These are phyloP conservation scores for Megalurothrips usitatus DNA, from an alignment of 2,888 invertebrate genomes.

Conservation along the genomic window DNA sequence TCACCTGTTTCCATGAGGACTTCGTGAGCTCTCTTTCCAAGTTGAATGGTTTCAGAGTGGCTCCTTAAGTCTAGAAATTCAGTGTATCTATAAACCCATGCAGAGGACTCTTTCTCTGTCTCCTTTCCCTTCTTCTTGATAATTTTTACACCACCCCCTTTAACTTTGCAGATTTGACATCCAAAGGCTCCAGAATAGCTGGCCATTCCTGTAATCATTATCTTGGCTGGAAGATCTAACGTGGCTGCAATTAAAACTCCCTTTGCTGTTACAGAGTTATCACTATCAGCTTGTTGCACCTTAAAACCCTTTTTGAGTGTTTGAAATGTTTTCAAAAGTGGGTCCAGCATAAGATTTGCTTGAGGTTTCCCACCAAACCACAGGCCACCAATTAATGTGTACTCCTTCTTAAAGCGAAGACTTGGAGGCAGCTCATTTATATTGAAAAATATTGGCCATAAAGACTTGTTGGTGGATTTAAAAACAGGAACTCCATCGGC, in stretches of 20 bases:
- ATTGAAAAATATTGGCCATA: conserved; percentile 36
- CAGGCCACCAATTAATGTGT: conserved; percentile 34
- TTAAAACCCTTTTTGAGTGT: neutral
- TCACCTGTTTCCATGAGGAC: neutral
- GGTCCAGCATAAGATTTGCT: neutral
- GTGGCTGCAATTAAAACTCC: neutral
- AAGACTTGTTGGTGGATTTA: conserved; percentile 35
- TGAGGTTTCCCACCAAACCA: conserved; percentile 32
- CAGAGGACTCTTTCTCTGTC: neutral
- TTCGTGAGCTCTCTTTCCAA: neutral
- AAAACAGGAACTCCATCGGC: conserved; percentile 36
- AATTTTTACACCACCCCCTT: neutral
- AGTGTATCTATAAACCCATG: neutral
- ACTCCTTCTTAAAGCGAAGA: conserved; percentile 31
- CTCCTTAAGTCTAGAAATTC: neutral
- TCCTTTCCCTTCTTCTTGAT: neutral
- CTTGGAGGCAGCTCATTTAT: conserved; percentile 36
- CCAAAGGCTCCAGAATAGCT: neutral
- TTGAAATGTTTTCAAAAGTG: neutral
- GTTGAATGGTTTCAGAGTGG: neutral
- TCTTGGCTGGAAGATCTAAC: neutral
- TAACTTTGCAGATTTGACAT: neutral
- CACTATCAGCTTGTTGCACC: neutral
- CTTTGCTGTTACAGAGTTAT: neutral
- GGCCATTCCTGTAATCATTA: neutral